phyloP scores from a whole-genome alignment of 2,113 vertebrate genomes.

The Chlorocebus sabaeus region DNA sequence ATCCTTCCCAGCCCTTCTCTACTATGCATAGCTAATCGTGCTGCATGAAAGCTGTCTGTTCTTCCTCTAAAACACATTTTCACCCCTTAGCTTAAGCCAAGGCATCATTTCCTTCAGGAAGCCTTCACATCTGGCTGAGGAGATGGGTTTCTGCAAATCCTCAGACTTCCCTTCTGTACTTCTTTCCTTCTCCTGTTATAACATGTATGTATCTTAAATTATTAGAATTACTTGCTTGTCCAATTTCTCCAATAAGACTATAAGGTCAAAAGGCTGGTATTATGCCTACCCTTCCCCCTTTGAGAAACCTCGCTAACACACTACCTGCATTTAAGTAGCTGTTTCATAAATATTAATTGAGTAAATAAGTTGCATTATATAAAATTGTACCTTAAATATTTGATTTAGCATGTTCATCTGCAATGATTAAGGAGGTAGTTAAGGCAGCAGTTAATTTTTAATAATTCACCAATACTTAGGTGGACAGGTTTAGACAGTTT shows the following conservation, averaged over 20 bases:
- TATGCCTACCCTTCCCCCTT: not conserved
- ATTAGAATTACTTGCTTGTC: not conserved
- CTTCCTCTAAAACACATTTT: not conserved
- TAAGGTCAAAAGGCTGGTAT: not conserved
- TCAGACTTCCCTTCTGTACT: not conserved
- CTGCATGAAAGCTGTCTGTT: too few relatives aligned
- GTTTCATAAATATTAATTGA: slow-evolving; percentile 53
- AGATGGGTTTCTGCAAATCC: not conserved
- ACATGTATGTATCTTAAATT: not conserved
- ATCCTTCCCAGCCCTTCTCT: not conserved
- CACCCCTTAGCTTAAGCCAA: accelerated
- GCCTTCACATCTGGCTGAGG: not conserved
- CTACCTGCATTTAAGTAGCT: not conserved
- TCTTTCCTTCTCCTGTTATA: not conserved
- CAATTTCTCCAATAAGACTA: not conserved
- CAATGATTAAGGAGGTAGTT: slow-evolving; percentile 30
- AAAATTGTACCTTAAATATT: slow-evolving; percentile 63
- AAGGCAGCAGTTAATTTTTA: slow-evolving; percentile 44
- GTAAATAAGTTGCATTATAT: slow-evolving; percentile 48
- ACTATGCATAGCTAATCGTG: not conserved
- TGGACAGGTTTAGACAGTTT: slow-evolving; percentile 32
- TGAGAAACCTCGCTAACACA: not conserved
- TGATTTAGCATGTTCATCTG: slow-evolving; percentile 20
- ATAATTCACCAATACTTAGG: slow-evolving; percentile 32
- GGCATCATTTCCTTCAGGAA: not conserved